These are phyloP conservation scores for Ypsolopha sequella DNA, from an alignment of 2,888 invertebrate genomes.

Conservation along the genomic window DNA sequence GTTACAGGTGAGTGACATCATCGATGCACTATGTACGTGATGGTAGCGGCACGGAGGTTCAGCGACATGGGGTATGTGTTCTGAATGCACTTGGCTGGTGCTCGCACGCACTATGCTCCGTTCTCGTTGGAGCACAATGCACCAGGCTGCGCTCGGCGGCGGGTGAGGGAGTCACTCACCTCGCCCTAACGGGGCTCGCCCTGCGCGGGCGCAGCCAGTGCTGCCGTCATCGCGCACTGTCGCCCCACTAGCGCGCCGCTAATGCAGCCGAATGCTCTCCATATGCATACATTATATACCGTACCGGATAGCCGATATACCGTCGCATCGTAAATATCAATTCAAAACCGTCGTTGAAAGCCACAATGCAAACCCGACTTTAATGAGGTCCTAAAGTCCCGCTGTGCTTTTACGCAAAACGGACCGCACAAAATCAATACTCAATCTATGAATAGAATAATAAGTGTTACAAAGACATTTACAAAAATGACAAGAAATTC, in stretches of 20 bases:
- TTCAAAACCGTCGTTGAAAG: neutral
- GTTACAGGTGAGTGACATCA: constrained; percentile 46
- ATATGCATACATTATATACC: constrained; percentile 32
- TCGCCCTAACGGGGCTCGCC: constrained; percentile 66
- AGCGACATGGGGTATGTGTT: constrained; percentile 16
- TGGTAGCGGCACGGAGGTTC: constrained; percentile 28
- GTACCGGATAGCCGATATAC: constrained; percentile 12
- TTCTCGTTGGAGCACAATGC: constrained; percentile 70
- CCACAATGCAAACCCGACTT: constrained; percentile 7
- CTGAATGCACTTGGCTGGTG: constrained; percentile 32
- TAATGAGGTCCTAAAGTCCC: constrained; percentile 39
- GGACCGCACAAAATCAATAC: constrained; percentile 22
- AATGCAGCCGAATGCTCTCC: constrained; percentile 43
- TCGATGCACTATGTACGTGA: constrained; percentile 1
- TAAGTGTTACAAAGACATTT: constrained; percentile 12
- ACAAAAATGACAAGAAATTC: neutral
- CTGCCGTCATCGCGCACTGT: constrained; percentile 53
- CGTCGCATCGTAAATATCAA: neutral
- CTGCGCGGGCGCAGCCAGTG: constrained; percentile 39
- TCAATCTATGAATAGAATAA: constrained; percentile 18
- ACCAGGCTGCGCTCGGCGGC: constrained; percentile 51
- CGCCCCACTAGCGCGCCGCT: constrained; percentile 47
- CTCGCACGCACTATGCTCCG: constrained; percentile 54
- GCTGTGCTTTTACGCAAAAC: constrained; percentile 33
- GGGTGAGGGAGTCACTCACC: constrained; percentile 54